These are phyloP conservation scores for Tortrix viridana DNA, from an alignment of 2,888 invertebrate species.

Conservation along the genomic window DNA sequence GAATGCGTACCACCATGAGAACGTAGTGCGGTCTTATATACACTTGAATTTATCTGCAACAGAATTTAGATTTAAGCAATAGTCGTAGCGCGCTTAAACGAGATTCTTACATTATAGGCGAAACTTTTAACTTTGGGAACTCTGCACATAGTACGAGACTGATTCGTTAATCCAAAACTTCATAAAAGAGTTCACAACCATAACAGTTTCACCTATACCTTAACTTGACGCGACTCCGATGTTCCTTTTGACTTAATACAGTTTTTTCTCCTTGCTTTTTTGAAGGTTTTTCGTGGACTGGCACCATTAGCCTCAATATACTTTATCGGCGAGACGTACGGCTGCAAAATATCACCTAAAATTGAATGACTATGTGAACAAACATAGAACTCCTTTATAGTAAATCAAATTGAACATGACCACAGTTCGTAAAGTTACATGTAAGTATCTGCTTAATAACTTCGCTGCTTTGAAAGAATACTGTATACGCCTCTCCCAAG, in stretches of 20 bases:
- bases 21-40: constrained; percentile 8
- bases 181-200: neutral
- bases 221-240: constrained; percentile 43
- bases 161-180: too few species aligned
- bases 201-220: constrained; percentile 18
- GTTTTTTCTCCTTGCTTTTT: constrained; percentile 53
- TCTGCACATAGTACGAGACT: too few species aligned
- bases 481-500: too few species aligned
- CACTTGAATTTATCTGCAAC: constrained; percentile 37
- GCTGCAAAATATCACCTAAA: constrained; percentile 82
- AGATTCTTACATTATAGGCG: too few species aligned
- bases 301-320: constrained; percentile 55
- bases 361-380: constrained; percentile 55
- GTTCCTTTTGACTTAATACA: constrained; percentile 46
- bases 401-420: neutral
- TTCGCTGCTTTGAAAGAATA: too few species aligned
- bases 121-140: too few species aligned
- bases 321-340: constrained; percentile 75
- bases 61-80: neutral
- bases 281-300: constrained; percentile 42
- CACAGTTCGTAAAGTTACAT: too few species aligned
- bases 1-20: constrained; percentile 46
- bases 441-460: too few species aligned
- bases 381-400: neutral
- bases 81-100: neutral